Evolutionary conservation across 2,113 vertebrate species (phyloP), one percentile per base, ranked within the genome.

Genomic region (Halichoeres trimaculatus): DNA sequence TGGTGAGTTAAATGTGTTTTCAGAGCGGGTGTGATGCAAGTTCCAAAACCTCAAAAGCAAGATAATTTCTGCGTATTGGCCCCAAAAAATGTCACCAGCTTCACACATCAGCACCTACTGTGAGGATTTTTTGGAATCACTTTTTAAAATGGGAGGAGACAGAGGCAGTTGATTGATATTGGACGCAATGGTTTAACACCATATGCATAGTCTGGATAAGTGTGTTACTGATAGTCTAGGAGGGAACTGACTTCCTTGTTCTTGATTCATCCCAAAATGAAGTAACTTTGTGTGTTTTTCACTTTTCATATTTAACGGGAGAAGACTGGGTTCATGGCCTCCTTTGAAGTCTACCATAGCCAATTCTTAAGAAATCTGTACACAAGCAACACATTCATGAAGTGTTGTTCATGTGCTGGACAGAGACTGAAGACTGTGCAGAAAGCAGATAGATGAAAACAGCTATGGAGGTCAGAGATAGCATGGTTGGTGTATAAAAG

Each of bases 221-320:
- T 65, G 75, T 41, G 61, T 70, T 74, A 66, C 20, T 70, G 78
- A 81, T 58, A 70, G 70, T 74, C 53, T 30, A 30, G 74, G 68
- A 5, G 24, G 77, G 73, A 91, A 90, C 80, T 84, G 88, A 88
- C 84, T 88, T 92, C 69, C 72, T 63, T 19, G 20, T 82, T 83
- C 75, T 85, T 85, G 75, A 85, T 85, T 86, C 81, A 88, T 86
- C 70, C 70, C 78, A 80, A 90, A 90, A 92, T 91, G 88, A 92
- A 89, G 90, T 91, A 90, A 91, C 11, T 43, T 24, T 34, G 16
- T 51, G 35, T 43, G 61, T 59, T 22, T 30, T 19, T 11, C 22
- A 17, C 62, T 35, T 74, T 70, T 30, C 70, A 70, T 78, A 75
- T 56, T 75, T 59, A 65, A 26, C 68, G 54, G 77, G 53, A 69